Evolutionary conservation across 2,797 vertebrate genomes (phyloP), one percentile per base, ranked within the genome.

Genomic region (Poliocrania exsul): DNA sequence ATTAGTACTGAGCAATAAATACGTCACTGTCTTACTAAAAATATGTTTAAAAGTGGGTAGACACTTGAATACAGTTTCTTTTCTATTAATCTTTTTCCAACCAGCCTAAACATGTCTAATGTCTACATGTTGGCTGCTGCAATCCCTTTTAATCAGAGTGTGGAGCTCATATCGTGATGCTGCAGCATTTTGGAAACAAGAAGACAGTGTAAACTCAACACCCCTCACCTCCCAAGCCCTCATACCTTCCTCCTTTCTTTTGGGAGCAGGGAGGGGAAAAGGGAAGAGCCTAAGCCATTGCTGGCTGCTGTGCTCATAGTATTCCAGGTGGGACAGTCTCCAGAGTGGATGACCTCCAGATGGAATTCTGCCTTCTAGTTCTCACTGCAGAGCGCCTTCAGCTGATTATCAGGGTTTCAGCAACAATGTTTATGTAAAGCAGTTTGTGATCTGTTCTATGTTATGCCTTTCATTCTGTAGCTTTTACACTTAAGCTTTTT

Each of bases 11-110:
- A 81, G 80, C 25, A 56, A 51, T 81, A 81, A 83, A 91, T 71
- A 83, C 6, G 31, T 79, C 87, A 92, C 12, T 24, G n/a, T 47
- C 28, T 65, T 79, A 58, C 79, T 88, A 86, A 95, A 95, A 94
- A 88, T 81, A 74, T 9, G 6, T 46, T 85, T 86, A 24, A 38
- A 92, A 91, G 53, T 51, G 23, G 57, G 31, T 69, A 51, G 50
- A 51, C 25, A 58, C 89, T 80, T 81, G 38, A 91, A 71, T 85
- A 69, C 17, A 50, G 23, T 50, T 92, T 60, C 19, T 93, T 91
- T 90, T 88, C 28, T 78, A 21, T 66, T 78, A 28, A 33, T 69
- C 26, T 61, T 89, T 72, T 74, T 42, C 21, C 23, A 75, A 51
- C 47, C 31, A 88, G 85, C 42, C 65, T 83, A 51, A 88, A 65